A percentile compares a stretch with the other conserved stretches of the same genome.
Conservation (phyloP, 1,140 invertebrate genomes). For the Tenebrio molitor region DNA sequence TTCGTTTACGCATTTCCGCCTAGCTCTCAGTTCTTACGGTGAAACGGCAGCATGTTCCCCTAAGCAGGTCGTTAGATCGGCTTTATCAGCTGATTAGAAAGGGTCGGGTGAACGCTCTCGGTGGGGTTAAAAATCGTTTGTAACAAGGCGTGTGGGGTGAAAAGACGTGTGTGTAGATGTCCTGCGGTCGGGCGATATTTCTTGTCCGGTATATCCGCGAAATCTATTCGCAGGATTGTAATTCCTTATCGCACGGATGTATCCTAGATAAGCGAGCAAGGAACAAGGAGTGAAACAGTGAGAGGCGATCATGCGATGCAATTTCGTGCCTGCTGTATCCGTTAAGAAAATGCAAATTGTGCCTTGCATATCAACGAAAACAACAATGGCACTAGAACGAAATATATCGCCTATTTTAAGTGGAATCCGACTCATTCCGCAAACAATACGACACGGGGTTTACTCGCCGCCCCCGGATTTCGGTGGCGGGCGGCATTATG, state of each 20-base stretch:
- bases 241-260: slow-evolving; percentile 29
- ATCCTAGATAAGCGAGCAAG: slow-evolving; percentile 10
- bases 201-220: slow-evolving; percentile 27
- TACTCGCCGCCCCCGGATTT: slow-evolving; percentile 2
- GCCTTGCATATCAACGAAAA: slow-evolving; percentile 37
- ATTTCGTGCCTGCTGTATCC: slow-evolving; percentile 34
- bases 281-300: slow-evolving; percentile 36
- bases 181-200: slow-evolving; percentile 28
- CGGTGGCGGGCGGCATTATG: not conserved
- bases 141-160: not conserved
- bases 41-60: too few species aligned
- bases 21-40: too few species aligned
- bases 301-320: slow-evolving; percentile 39
- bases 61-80: not conserved
- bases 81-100: not conserved
- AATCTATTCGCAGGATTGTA: slow-evolving; percentile 37
- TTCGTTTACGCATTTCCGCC: too few species aligned
- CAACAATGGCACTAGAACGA: slow-evolving; percentile 33
- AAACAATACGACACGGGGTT: slow-evolving; percentile 31
- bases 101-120: not conserved
- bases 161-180: slow-evolving; percentile 21
- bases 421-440: slow-evolving; percentile 31
- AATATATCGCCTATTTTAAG: slow-evolving; percentile 37
- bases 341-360: slow-evolving; percentile 39
- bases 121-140: slow-evolving; percentile 10